These are phyloP conservation scores for Gisinianus flammeolus DNA, from an alignment of 2,888 invertebrate species.

Conservation along the genomic window DNA sequence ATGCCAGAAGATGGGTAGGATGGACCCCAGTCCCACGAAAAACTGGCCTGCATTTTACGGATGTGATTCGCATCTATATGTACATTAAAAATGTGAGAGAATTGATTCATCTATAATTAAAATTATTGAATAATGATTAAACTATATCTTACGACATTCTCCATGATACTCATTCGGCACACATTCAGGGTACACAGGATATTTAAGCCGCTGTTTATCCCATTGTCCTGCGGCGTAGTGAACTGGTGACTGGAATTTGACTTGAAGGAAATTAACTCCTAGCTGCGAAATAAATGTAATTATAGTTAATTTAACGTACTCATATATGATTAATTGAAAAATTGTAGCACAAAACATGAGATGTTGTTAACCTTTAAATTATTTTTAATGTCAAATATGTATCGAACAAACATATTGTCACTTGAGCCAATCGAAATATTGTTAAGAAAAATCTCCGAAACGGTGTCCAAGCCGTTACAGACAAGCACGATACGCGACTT, in stretches of 20 bases:
- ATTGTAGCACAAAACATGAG: no score
- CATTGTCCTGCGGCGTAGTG: constrained; percentile 64
- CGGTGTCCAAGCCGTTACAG: constrained; percentile 66
- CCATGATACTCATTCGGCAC: constrained; percentile 71
- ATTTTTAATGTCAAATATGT: constrained; percentile 62
- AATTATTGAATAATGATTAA: no score
- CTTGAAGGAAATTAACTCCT: constrained; percentile 68
- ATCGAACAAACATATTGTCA: constrained; percentile 65
- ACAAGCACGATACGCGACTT: constrained; percentile 46
- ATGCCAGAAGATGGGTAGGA: constrained; percentile 92
- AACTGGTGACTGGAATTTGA: constrained; percentile 73
- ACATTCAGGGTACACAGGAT: no score
- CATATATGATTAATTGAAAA: no score
- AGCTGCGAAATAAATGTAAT: neutral
- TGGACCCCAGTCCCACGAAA: constrained; percentile 97
- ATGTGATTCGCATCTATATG: constrained; percentile 77
- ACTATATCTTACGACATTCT: no score
- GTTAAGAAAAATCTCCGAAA: constrained; percentile 64
- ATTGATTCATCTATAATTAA: neutral
- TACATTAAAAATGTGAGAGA: neutral
- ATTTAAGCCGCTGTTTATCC: constrained; percentile 60
- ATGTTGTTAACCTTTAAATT: constrained; percentile 55
- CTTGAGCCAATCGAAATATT: constrained; percentile 61
- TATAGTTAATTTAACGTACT: neutral
- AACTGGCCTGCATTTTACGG: constrained; percentile 77